Percentiles rank a stretch among this genome's conserved stretches.
phyloP scores from a whole-genome alignment of 2,797 vertebrate species.

The Rhinatrema bivittatum region DNA sequence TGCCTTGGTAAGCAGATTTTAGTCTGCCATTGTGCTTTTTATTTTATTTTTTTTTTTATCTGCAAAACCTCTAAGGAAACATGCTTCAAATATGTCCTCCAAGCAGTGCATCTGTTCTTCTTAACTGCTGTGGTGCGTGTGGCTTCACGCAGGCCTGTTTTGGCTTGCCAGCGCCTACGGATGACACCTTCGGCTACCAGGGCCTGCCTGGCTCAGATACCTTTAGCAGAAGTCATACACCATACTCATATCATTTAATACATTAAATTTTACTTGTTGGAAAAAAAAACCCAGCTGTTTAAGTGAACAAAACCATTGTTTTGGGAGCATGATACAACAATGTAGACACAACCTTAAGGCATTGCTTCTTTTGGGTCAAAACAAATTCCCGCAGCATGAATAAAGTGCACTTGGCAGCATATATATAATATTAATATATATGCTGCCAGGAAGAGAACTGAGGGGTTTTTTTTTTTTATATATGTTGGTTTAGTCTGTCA shows the following conservation, averaged over 20 bases:
- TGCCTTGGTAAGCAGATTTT: too few relatives aligned
- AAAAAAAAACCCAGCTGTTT: too few relatives aligned
- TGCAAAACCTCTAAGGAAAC: slow-evolving; percentile 13
- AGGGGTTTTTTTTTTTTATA: too few relatives aligned
- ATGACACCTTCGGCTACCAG: neutral
- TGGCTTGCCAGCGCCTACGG: neutral
- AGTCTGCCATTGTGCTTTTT: too few relatives aligned
- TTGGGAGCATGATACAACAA: too few relatives aligned
- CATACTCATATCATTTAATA: neutral
- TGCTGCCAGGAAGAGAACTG: too few relatives aligned
- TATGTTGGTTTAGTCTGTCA: neutral
- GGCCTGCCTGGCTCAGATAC: neutral
- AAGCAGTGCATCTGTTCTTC: slow-evolving; percentile 13
- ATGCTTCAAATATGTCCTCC: slow-evolving; percentile 2
- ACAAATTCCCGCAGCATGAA: too few relatives aligned
- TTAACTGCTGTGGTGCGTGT: slow-evolving; percentile 6
- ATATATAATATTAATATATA: too few relatives aligned
- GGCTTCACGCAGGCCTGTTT: slow-evolving; percentile 1
- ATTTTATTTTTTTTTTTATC: neutral
- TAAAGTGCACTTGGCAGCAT: neutral
- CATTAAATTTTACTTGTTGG: too few relatives aligned
- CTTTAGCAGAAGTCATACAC: neutral
- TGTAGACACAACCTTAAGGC: too few relatives aligned
- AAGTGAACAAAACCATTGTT: too few relatives aligned
- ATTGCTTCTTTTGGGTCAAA: too few relatives aligned